Evolutionary conservation across 2,888 invertebrate genomes (phyloP), one percentile per base, ranked within the genome.

Genomic region (Teleiodes luculella): DNA sequence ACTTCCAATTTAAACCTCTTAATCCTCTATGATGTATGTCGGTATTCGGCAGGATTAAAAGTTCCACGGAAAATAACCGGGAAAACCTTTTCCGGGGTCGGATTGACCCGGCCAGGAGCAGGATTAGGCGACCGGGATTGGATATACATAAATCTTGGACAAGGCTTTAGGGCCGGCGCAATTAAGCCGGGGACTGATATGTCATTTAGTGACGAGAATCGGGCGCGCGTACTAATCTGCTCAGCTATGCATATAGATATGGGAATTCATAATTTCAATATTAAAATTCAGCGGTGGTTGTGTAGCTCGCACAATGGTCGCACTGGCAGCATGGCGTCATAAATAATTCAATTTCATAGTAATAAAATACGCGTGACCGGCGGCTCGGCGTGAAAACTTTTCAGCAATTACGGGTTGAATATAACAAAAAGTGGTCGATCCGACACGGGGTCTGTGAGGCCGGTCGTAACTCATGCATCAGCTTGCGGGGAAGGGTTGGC

Each of bases 1-100:
- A 89, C 89, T 89, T 89, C 89, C 89, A 89, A 89, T 89, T 89
- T 89, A 89, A 89, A 88, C 89, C 89, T 88, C 88, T 89, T 89
- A 89, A 89, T 89, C 89, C 89, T 81, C 84, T 87, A 89, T 89
- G 89, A 89, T 89, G 87, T 87, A 89, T 89, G 86, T 86, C 83
- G 89, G 89, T 88, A 89, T 89, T 89, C 87, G 82, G 83, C 79
- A 68, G 89, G 89, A 89, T 89, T 89, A 89, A 89, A 89, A 89
- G 89, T 89, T 89, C 86, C 83, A 84, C 85, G 88, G 89, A 89
- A 89, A 89, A 89, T 89, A 89, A 89, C 87, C 88, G 85, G 88
- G 87, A 85, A 89, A 89, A 88, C 86, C 87, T 87, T 89, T 86
- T 86, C 87, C 88, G 84, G 87, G 87, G 85, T 80, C 80, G 86